Evolutionary conservation across 1,140 invertebrate species (phyloP), one percentile per base, ranked within the genome.

Genomic region (Drosophila bocqueti): DNA sequence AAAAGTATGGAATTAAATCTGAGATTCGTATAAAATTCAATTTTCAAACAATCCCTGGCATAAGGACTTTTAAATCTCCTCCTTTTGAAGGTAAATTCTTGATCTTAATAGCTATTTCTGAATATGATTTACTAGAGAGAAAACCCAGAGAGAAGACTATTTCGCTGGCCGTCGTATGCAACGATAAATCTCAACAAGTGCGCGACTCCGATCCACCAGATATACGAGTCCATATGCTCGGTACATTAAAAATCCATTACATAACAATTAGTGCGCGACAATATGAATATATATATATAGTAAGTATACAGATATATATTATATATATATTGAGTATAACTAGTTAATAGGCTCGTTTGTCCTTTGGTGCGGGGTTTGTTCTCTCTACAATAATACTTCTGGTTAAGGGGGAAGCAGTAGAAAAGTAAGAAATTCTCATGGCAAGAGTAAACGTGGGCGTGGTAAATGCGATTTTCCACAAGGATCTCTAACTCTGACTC

Each of bases 321-420:
- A 43, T 34, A 34, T 49, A 18, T 71, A 13, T 57, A 18, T 58
- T 21, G 24, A 29, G 29, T 63, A 52, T 59, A 62, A 66, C 40
- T 84, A 84, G 65, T 67, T 68, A 83, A 76, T 63, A 81, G 82
- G 82, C 77, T 81, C 82, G 50, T 72, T 65, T 85, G 82, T 85
- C 74, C 82, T 74, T 84, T 81, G 82, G 82, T 85, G 82, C 82
- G 63, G 83, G 81, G 49, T 34, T 68, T 36, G 24, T 2, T 18
- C n/a, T 40, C 24, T 42, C n/a, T 62, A 9, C 29, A 40, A 36
- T 80, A 60, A 71, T 74, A 74, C 71, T 74, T 52, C 40, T 52
- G 55, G 69, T 52, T 75, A 9, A 21, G 36, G 38, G 36, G 52
- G 59, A 59, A 65, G 54, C 68, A 63, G 79, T 83, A 87, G 79